Evolutionary conservation across 2,888 invertebrate species (phyloP).

Genomic region (Drosophila bunnanda): DNA sequence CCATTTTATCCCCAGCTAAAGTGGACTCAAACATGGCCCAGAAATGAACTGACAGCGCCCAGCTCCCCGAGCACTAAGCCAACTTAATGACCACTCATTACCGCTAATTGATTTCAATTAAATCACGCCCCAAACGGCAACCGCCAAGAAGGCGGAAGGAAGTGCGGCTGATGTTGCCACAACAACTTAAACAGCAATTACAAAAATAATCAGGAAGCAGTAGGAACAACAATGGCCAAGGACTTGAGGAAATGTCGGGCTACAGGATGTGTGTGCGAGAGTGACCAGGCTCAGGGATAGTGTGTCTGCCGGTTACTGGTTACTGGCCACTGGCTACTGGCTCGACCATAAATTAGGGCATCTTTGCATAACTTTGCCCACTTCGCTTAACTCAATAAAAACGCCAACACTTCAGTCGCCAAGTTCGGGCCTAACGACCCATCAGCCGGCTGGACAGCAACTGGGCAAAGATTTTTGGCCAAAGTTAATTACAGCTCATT

Average conservation of each 20-base stretch:
- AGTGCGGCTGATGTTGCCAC: conserved; percentile 66
- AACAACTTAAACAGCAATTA: conserved; percentile 79
- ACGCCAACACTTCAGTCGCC: conserved; percentile 48
- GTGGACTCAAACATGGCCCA: conserved; percentile 6
- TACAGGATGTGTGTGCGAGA: conserved; percentile 35
- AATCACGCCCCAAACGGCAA: conserved; percentile 80
- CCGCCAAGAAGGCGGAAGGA: conserved; percentile 47
- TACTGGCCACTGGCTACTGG: no score
- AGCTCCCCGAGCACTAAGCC: conserved; percentile 51
- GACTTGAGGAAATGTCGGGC: conserved; percentile 66
- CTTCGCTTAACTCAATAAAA: conserved; percentile 75
- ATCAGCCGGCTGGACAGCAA: conserved; percentile 11
- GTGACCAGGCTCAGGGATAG: conserved; percentile 6
- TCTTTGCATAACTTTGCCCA: conserved; percentile 68
- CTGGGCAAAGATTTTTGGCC: conserved; percentile 81
- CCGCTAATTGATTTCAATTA: conserved; percentile 85
- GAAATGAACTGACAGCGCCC: conserved; percentile 28
- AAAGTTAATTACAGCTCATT: conserved; percentile 83
- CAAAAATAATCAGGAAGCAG: conserved; percentile 69
- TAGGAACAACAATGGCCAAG: conserved; percentile 41
- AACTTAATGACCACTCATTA: conserved; percentile 84
- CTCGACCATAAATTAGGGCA: conserved; percentile 67
- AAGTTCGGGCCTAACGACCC: conserved; percentile 18
- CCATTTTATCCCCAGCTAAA: conserved; percentile 8
- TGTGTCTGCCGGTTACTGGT: not conserved